Percentiles rank a stretch among this genome's conserved stretches.
phyloP scores from a whole-genome alignment of 2,797 vertebrate species.

The Astyanax mexicanus region DNA sequence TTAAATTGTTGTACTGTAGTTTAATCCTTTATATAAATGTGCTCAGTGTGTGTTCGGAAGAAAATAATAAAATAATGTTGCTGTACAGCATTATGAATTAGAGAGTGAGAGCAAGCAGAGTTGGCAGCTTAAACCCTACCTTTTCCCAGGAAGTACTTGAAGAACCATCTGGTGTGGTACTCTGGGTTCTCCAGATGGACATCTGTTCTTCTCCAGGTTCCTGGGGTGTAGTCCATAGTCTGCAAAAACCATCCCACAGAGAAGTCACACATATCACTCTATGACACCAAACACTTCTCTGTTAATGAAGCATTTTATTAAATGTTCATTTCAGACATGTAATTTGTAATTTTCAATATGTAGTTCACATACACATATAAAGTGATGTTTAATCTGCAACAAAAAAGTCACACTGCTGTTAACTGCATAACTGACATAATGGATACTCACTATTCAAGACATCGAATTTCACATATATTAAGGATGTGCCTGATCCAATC shows the following conservation, averaged over 20 bases:
- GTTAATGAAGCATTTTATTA: background rate
- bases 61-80: background rate
- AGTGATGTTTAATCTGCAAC: too few species aligned
- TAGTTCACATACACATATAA: too few species aligned
- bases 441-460: too few species aligned
- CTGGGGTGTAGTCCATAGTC: slow-evolving; percentile 85
- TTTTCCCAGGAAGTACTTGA: slow-evolving; percentile 99
- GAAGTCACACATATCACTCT: slow-evolving; percentile 16
- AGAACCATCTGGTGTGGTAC: slow-evolving; percentile 99
- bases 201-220: slow-evolving; percentile 96
- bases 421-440: too few species aligned
- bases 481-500: too few species aligned
- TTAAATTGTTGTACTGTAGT: too few species aligned
- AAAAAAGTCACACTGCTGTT: too few species aligned
- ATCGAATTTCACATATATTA: too few species aligned
- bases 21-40: too few species aligned
- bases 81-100: background rate
- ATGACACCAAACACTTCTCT: background rate
- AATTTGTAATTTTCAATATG: too few species aligned
- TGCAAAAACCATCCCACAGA: slow-evolving; percentile 67
- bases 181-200: slow-evolving; percentile 99
- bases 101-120: too few species aligned
- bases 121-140: slow-evolving; percentile 76
- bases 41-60: background rate
- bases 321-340: background rate